Evolutionary conservation across 2,113 vertebrate species (phyloP).

Genomic region (Pterocles gutturalis): DNA sequence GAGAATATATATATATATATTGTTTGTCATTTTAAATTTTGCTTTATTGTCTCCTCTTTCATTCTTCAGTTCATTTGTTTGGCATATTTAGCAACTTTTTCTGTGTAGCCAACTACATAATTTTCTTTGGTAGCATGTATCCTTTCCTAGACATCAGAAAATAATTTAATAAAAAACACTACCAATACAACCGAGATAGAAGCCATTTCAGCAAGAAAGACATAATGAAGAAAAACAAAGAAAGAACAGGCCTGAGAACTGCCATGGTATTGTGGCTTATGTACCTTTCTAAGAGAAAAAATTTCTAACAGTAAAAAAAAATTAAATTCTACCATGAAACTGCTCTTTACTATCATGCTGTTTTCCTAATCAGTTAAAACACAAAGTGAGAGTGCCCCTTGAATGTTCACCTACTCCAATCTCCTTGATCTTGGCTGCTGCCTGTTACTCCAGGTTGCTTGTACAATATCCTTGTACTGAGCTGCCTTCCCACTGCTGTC

Average conservation of each 20-base stretch:
- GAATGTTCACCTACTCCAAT: background rate
- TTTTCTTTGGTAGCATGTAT: background rate
- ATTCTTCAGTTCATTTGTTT: background rate
- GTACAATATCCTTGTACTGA: constrained; percentile 52
- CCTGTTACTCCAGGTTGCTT: background rate
- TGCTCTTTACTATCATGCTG: background rate
- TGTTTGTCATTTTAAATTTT: background rate
- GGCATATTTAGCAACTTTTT: background rate
- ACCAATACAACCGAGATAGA: background rate
- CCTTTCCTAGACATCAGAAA: background rate
- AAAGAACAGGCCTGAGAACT: background rate
- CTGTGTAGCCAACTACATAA: background rate
- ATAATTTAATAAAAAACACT: background rate
- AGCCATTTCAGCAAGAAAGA: background rate
- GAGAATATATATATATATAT: background rate
- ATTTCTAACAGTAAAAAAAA: background rate
- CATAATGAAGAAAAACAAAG: background rate
- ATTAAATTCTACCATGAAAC: fast-evolving
- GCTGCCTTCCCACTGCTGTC: constrained; percentile 12
- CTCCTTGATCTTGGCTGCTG: constrained; percentile 19
- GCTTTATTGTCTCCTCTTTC: background rate
- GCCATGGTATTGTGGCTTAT: background rate
- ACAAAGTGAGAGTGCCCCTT: background rate
- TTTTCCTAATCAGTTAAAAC: background rate
- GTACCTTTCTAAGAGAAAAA: background rate